Evolutionary conservation across 30 jellyfish, hydroid and myxozoan genomes (phyloP).

Genomic region (Pelagia noctiluca): DNA sequence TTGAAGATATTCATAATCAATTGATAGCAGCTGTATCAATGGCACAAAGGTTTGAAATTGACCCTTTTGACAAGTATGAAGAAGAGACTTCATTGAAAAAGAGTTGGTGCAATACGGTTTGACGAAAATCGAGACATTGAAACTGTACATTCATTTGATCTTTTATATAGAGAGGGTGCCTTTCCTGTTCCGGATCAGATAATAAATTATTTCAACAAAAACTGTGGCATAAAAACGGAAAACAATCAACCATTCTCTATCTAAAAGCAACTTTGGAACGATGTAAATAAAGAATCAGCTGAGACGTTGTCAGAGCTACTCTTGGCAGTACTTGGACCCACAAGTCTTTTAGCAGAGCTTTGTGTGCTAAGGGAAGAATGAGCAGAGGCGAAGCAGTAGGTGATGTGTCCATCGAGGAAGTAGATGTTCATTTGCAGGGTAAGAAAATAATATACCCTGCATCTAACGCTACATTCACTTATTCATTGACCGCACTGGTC

Average conservation of each 20-base stretch:
- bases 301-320: conserved; percentile 5
- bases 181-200: conserved; percentile 32
- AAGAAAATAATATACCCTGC: no score
- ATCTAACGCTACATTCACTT: not conserved
- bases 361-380: no score
- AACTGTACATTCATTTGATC: conserved; percentile 25
- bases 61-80: conserved; percentile 21
- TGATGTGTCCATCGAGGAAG: conserved; percentile 1
- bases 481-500: no score
- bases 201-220: conserved; percentile 25
- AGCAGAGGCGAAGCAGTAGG: conserved; percentile 19
- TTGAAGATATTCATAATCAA: conserved; percentile 23
- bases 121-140: conserved; percentile 19
- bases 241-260: conserved; percentile 26
- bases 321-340: conserved; percentile 29
- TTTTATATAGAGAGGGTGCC: not conserved
- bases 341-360: conserved; percentile 16
- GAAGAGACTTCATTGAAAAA: conserved; percentile 15
- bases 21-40: no score
- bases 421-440: no score
- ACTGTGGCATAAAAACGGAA: conserved; percentile 2
- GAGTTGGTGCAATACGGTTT: conserved; percentile 26
- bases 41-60: conserved; percentile 7
- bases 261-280: conserved; percentile 17
- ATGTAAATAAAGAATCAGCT: conserved; percentile 16